Conservation (phyloP, 2,113 vertebrate species). For the Calidris pygmaea region DNA sequence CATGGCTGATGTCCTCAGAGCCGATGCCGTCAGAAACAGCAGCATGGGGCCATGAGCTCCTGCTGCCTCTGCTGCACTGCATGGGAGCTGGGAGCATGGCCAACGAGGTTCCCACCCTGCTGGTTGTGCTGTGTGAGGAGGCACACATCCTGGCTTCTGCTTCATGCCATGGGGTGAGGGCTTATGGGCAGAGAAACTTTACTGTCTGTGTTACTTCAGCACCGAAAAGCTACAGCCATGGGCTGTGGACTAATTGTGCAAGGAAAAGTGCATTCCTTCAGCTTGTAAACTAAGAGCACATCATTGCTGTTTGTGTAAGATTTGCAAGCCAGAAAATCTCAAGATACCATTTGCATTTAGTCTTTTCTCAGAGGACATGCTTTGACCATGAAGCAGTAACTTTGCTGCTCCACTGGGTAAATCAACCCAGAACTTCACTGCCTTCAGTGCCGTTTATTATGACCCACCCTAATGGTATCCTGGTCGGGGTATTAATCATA, state of each 20-base stretch:
- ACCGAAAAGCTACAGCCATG: background rate
- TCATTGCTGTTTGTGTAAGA: background rate
- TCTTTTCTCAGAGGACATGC: background rate
- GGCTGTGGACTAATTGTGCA: background rate
- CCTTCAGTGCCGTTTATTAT: background rate
- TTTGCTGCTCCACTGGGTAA: background rate
- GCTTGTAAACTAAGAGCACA: background rate
- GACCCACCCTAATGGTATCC: background rate
- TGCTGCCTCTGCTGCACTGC: background rate
- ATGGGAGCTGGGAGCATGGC: rapidly evolving
- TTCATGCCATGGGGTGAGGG: background rate
- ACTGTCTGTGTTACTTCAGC: background rate
- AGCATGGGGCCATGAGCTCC: background rate
- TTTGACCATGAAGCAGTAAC: background rate
- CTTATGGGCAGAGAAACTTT: background rate
- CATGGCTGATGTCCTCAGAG: rapidly evolving
- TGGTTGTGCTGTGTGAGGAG: background rate
- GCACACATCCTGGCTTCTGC: background rate
- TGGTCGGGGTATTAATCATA: background rate
- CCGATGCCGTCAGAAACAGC: rapidly evolving
- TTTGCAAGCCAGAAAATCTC: background rate
- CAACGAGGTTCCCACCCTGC: rapidly evolving
- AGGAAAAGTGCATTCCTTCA: background rate
- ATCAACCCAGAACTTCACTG: background rate
- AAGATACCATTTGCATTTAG: background rate